phyloP scores from a whole-genome alignment of 2,888 invertebrate genomes.

The Hedychridium roseum region DNA sequence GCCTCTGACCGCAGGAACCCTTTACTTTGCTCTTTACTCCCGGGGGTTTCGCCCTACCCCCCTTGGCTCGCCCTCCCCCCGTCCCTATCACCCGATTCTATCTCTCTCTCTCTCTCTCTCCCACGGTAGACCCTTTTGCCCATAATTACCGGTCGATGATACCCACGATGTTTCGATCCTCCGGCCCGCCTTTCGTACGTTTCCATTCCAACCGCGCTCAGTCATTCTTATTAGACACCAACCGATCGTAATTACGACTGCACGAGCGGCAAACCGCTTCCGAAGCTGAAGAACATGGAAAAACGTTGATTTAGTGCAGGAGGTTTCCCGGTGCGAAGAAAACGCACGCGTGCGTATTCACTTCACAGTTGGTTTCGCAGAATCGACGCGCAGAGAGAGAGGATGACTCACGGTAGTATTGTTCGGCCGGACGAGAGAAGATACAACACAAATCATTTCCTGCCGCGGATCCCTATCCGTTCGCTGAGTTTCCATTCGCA shows the following conservation, averaged over 20 bases:
- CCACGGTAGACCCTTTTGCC: constrained; percentile 26
- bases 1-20: constrained; percentile 58
- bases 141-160: constrained; percentile 52
- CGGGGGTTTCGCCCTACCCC: constrained; percentile 27
- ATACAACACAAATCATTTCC: constrained; percentile 59
- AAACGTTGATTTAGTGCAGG: constrained; percentile 18
- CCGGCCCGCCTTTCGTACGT: constrained; percentile 28
- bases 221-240: constrained; percentile 36
- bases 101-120: constrained; percentile 3
- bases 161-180: constrained; percentile 48
- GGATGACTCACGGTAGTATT: constrained; percentile 55
- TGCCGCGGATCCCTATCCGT: constrained; percentile 47
- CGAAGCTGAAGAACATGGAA: no score
- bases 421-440: constrained; percentile 53
- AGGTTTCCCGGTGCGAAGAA: constrained; percentile 21
- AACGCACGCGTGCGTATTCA: constrained; percentile 36
- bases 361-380: constrained; percentile 42
- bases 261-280: no score
- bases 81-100: neutral
- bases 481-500: no score
- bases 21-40: constrained; percentile 50
- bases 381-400: constrained; percentile 43
- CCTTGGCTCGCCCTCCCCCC: constrained; percentile 13
- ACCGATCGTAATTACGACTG: constrained; percentile 40
- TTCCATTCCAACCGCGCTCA: constrained; percentile 27